Evolutionary conservation across 2,888 invertebrate species (phyloP), one percentile per base, ranked within the genome.

Genomic region (Scaptodrosophila latifasciaeformis): DNA sequence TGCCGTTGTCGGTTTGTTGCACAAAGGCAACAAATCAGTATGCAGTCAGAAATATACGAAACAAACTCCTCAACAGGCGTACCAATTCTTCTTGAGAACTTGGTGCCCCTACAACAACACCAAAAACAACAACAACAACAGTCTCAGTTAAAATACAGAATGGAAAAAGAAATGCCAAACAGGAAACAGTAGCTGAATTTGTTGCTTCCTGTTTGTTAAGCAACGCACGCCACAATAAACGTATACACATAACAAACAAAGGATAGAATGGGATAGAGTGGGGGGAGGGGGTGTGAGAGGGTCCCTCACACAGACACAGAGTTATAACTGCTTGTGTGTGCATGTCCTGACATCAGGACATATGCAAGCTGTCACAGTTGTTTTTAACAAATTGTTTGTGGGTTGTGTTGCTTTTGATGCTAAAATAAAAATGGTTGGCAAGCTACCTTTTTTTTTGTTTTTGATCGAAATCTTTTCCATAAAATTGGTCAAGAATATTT

Each of bases 341-440:
- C 31, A 30, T 48, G 30, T 46, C 44, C 54, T 59, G 43, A 53
- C 62, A 34, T 66, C 67, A 80, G 67, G 70, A 81, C 79, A 78
- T 78, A 71, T 71, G 69, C 81, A 76, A 76, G 79, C 79, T 79
- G 78, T 81, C 77, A 72, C 72, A 72, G 79, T 79, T 79, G 70
- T 70, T 79, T 43, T 76, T 79, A 79, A 79, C 75, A 79, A 76
- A 76, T 76, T 77, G 77, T 77, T 75, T 57, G 59, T 42, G 78
- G 43, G 37, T 35, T 47, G 37, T 43, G 13, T 21, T 30, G 17
- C 39, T 9, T 24, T 5, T 52, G 31, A 31, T 35, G 27, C 24
- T 29, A 48, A 13, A 10, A 42, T 19, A 12, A 46, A 48, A 49
- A n/a, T n/a, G n/a, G n/a, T n/a, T n/a, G n/a, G n/a, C n/a, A n/a